Evolutionary conservation across 30 jellyfish, hydroid and myxozoan genomes (phyloP), one percentile per base, ranked within the genome.

Genomic region (Catostylus mosaicus): DNA sequence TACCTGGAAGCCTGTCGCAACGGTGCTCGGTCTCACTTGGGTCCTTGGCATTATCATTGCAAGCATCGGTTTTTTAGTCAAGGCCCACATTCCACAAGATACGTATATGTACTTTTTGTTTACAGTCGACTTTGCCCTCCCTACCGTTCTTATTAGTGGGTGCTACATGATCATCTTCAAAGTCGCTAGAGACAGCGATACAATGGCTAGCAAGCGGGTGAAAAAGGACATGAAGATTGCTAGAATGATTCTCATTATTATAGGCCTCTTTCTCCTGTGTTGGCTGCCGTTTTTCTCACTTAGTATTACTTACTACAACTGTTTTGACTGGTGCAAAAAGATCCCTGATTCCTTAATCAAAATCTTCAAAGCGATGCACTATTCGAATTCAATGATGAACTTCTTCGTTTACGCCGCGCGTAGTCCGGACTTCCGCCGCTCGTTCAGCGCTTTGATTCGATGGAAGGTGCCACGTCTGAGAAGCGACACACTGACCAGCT

Each of bases 341-440:
- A 38, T 80, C 32, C 89, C 90, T 7, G 31, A 33, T 0, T 40
- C 73, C 31, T 32, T 78, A n/a, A 51, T 52, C 66, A 29, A 36
- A 27, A 29, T 91, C 19, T 35, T 87, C 45, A 84, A 84, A 38
- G 69, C 88, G 8, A 52, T 91, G 57, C 98, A 86, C 67, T 84
- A 84, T 50, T 47, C 96, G 23, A 91, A 91, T 75, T 74, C 94
- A 26, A 91, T 91, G 98, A 91, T 91, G 98, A 91, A 91, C 75
- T 84, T 91, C 59, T 70, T 74, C 30, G 98, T 91, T 46, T 91
- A 91, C 57, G 98, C 98, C n/a, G 96, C 59, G 3, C 96, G 98
- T 47, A 91, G 98, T 63, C 98, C 96, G 5, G 96, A 84, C 50
- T 91, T 65, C 48, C 85, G 98, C 34, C 67, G 81, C 4, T 78